Evolutionary conservation across 2,113 vertebrate genomes (phyloP).

Genomic region (Dolichallabes microphthalmus): DNA sequence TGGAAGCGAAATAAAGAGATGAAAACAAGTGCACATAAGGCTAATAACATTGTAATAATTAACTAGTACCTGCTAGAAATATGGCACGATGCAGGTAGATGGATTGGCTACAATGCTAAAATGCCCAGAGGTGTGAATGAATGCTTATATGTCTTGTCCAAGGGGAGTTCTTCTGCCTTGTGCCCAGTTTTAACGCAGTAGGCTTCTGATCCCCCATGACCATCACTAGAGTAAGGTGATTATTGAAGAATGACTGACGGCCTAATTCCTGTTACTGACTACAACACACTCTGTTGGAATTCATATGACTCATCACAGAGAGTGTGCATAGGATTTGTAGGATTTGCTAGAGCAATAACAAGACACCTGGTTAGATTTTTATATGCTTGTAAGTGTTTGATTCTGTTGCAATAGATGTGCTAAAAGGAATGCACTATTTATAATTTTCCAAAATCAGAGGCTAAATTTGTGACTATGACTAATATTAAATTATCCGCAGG

Average conservation of each 20-base stretch:
- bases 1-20: neutral
- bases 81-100: too few species aligned
- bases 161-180: neutral
- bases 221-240: neutral
- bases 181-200: neutral
- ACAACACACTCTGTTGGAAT: slow-evolving; percentile 7
- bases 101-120: neutral
- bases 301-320: neutral
- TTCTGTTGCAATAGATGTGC: neutral
- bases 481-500: neutral
- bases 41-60: neutral
- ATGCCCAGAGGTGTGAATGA: neutral
- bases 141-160: neutral
- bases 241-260: neutral
- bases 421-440: neutral
- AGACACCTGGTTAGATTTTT: neutral
- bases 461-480: slow-evolving; percentile 7
- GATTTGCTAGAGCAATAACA: neutral
- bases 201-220: neutral
- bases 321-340: neutral
- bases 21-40: neutral
- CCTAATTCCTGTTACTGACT: slow-evolving; percentile 2
- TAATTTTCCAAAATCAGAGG: neutral
- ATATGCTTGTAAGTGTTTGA: neutral
- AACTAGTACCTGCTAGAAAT: neutral